These are phyloP conservation scores for Limnephilus auricula DNA, from an alignment of 2,888 invertebrate genomes.

Conservation along the genomic window DNA sequence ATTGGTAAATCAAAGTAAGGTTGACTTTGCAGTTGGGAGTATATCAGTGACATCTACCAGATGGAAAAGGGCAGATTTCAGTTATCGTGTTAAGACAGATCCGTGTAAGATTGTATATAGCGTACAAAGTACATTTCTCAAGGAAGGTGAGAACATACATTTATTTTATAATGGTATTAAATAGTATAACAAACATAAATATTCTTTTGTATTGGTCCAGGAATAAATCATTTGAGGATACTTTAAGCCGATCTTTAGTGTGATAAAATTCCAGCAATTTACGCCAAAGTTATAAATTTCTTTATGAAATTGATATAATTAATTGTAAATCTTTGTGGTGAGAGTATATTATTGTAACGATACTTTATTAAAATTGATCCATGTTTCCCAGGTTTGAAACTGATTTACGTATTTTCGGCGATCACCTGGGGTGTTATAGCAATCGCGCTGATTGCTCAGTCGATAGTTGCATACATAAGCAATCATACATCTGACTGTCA, in stretches of 20 bases:
- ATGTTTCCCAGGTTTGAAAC: not conserved
- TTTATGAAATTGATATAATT: no score
- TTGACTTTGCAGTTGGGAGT: constrained; percentile 18
- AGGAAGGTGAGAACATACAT: not conserved
- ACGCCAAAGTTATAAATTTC: not conserved
- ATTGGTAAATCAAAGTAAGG: not conserved
- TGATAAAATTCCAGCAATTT: not conserved
- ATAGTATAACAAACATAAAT: not conserved
- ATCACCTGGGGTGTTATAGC: not conserved
- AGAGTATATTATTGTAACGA: no score
- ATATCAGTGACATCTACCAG: not conserved
- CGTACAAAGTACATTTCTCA: not conserved
- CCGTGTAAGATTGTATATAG: not conserved
- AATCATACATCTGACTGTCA: not conserved
- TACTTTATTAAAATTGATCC: not conserved
- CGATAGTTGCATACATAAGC: not conserved
- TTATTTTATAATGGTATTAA: not conserved
- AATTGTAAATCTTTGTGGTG: not conserved
- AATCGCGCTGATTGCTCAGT: not conserved
- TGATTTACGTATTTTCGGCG: not conserved
- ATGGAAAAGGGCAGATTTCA: constrained; percentile 8
- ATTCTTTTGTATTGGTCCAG: not conserved
- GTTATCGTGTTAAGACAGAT: not conserved
- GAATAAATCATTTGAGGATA: no score
- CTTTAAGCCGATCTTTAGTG: no score